Conservation (phyloP, 2,113 vertebrate genomes). For the Accipiter cooperii region DNA sequence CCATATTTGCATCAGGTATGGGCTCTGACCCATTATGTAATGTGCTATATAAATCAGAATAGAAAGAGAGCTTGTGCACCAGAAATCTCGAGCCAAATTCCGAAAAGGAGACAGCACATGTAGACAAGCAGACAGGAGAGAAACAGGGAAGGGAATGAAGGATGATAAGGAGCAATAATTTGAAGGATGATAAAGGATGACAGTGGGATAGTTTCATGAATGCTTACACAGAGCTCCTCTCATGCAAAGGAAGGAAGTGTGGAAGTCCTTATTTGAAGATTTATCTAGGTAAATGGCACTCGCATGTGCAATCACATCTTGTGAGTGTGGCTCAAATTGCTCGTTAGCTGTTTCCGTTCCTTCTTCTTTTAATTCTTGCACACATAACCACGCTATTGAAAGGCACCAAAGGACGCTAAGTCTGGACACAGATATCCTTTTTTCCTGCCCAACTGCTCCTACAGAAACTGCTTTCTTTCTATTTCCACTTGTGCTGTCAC, state of each 20-base stretch:
- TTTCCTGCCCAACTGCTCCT: neutral
- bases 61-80: neutral
- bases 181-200: neutral
- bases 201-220: neutral
- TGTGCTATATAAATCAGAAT: neutral
- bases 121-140: neutral
- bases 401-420: neutral
- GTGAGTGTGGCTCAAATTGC: neutral
- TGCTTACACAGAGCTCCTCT: neutral
- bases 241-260: neutral
- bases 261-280: neutral
- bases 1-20: neutral
- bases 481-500: neutral
- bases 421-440: neutral
- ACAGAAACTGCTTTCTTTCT: neutral
- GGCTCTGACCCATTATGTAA: neutral
- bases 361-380: neutral
- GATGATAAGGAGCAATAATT: neutral
- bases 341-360: neutral
- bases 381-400: neutral
- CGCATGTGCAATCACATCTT: neutral
- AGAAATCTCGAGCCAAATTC: neutral
- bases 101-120: neutral
- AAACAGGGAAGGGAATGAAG: neutral
- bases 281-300: neutral